Percentiles rank a stretch among this genome's conserved stretches.
Conservation (phyloP, 2,888 invertebrate species). For the Tachina lurida region DNA sequence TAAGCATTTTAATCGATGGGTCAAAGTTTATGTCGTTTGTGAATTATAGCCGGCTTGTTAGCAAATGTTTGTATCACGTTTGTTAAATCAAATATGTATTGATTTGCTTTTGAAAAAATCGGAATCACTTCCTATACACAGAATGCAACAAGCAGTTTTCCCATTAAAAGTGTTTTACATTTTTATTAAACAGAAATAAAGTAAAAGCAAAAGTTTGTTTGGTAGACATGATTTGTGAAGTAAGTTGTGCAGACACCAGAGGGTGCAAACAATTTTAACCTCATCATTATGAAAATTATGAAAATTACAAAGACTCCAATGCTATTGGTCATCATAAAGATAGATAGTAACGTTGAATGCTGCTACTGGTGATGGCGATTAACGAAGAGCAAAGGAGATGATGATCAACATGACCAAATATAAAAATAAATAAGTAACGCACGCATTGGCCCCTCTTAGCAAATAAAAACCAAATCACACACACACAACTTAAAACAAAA, state of each 20-base stretch:
- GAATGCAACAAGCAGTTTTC: conserved; percentile 13
- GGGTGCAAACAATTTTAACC: conserved; percentile 57
- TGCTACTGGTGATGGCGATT: conserved; percentile 43
- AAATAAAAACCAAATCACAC: conserved; percentile 25
- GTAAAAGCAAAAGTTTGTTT: not conserved
- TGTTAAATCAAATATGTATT: conserved; percentile 65
- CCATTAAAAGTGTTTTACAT: conserved; percentile 23
- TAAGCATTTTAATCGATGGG: not conserved
- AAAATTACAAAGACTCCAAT: conserved; percentile 19
- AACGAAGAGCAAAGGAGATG: conserved; percentile 37
- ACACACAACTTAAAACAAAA: not conserved
- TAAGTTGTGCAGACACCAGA: conserved; percentile 36
- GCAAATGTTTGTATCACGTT: conserved; percentile 63
- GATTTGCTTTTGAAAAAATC: conserved; percentile 19
- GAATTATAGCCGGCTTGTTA: conserved; percentile 7
- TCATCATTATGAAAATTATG: conserved; percentile 56
- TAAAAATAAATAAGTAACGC: conserved; percentile 43
- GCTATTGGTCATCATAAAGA: conserved; percentile 24
- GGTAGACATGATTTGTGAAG: conserved; percentile 26
- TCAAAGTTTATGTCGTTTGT: conserved; percentile 45
- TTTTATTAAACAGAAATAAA: conserved; percentile 20
- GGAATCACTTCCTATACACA: conserved; percentile 53
- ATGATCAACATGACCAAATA: conserved; percentile 55
- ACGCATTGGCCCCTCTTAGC: conserved; percentile 58
- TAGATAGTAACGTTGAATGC: conserved; percentile 27